phyloP scores from a whole-genome alignment of 2,113 vertebrate species.

The Laticauda colubrina region DNA sequence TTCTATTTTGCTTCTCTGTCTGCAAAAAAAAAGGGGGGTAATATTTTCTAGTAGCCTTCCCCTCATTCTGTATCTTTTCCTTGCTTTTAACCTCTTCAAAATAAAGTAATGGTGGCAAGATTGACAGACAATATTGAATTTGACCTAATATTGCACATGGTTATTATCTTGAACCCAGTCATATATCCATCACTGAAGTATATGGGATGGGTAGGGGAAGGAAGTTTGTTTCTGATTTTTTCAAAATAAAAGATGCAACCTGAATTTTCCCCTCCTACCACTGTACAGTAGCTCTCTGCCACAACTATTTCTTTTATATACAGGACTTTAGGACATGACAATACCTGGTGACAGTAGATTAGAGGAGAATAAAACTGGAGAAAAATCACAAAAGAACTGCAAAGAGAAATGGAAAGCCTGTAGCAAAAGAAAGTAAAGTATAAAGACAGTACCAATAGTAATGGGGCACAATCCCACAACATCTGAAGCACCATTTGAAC shows the following conservation, averaged over 20 bases:
- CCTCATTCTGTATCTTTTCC: neutral
- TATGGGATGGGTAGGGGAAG: neutral
- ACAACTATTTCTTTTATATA: neutral
- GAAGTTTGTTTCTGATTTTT: neutral
- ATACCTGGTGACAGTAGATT: neutral
- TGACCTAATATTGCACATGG: neutral
- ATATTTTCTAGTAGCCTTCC: neutral
- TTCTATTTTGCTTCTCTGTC: neutral
- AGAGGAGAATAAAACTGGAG: neutral
- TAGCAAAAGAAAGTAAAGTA: too few species aligned
- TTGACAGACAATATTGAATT: neutral
- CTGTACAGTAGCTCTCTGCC: neutral
- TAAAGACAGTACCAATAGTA: too few species aligned
- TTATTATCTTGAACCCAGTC: neutral
- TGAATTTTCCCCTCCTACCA: neutral
- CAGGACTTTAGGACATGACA: neutral
- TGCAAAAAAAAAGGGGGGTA: neutral
- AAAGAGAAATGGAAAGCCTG: too few species aligned
- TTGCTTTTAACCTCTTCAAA: neutral
- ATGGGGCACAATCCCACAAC: too few species aligned
- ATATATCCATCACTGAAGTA: neutral
- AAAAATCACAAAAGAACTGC: too few species aligned
- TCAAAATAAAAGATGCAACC: neutral
- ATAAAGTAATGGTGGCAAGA: neutral
- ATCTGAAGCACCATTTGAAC: too few species aligned